Evolutionary conservation across 2,888 invertebrate species (phyloP).

Genomic region (Lasioglossum villosulum): DNA sequence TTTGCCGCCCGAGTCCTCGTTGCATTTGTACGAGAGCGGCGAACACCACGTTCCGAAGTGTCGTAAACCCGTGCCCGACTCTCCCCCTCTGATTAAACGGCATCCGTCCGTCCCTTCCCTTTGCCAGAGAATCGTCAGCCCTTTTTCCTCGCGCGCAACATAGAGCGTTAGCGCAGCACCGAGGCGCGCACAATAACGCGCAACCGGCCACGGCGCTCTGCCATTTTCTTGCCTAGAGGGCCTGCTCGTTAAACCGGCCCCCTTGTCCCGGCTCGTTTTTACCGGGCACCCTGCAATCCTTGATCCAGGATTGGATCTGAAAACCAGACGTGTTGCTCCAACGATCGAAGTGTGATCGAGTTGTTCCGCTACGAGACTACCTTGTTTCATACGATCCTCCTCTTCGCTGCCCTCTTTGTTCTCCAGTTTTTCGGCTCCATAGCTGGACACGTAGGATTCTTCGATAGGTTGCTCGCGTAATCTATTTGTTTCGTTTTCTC

Average conservation of each 20-base stretch:
- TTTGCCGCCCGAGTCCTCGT: neutral
- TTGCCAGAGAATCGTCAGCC: neutral
- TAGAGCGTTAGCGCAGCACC: conserved; percentile 21
- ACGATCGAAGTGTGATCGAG: conserved; percentile 34
- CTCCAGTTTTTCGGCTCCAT: neutral
- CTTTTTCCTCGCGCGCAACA: conserved; percentile 32
- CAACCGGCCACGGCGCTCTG: conserved; percentile 17
- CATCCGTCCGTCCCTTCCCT: conserved; percentile 30
- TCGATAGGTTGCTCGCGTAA: neutral
- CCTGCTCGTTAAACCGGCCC: conserved; percentile 60
- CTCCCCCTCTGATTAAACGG: conserved; percentile 40
- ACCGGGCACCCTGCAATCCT: conserved; percentile 24
- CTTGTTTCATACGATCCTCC: neutral
- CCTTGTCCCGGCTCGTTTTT: conserved; percentile 43
- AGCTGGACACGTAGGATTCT: neutral
- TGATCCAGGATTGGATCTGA: conserved; percentile 45
- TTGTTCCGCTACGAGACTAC: conserved; percentile 5
- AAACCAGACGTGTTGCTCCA: conserved; percentile 44
- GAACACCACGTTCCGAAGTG: conserved; percentile 58
- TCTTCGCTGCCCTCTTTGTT: neutral
- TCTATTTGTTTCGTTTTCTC: neutral
- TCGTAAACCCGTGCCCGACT: conserved; percentile 52
- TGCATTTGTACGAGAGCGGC: conserved; percentile 58
- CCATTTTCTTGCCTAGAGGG: conserved; percentile 45
- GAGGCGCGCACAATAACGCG: conserved; percentile 33